Conservation (phyloP, 2,888 invertebrate species). For the Brachypalpus laphriformis region DNA sequence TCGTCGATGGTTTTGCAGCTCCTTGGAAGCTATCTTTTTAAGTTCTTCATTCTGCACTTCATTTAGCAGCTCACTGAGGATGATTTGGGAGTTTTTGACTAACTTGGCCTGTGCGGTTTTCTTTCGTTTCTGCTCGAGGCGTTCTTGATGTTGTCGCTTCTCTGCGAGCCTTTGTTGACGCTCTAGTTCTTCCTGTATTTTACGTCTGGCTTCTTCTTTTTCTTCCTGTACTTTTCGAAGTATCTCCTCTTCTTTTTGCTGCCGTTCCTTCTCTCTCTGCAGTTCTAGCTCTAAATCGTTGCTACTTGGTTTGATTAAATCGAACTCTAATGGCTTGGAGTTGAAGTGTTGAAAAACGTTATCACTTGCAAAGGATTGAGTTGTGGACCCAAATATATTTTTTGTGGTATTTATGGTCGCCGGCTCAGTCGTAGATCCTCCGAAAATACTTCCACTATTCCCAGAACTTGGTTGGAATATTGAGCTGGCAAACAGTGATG, state of each 20-base stretch:
- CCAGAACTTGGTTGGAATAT: conserved; percentile 13
- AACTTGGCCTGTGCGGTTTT: neutral
- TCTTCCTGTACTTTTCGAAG: conserved; percentile 75
- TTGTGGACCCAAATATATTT: conserved; percentile 46
- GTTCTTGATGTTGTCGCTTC: conserved; percentile 20
- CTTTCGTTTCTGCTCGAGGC: conserved; percentile 21
- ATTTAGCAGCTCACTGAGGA: conserved; percentile 50
- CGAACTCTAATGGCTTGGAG: conserved; percentile 25
- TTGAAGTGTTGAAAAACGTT: conserved; percentile 75
- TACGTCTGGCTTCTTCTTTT: conserved; percentile 61
- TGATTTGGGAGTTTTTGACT: conserved; percentile 1
- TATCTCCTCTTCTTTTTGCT: conserved; percentile 75
- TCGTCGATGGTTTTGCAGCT: conserved; percentile 76
- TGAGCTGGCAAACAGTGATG: conserved; percentile 36
- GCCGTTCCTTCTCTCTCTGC: conserved; percentile 15
- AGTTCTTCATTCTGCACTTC: conserved; percentile 75
- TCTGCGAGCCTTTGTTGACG: conserved; percentile 17
- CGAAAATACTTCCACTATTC: conserved; percentile 56
- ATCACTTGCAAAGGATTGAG: conserved; percentile 41
- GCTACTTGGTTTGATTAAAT: neutral
- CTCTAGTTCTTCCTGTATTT: conserved; percentile 59
- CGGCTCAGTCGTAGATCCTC: conserved; percentile 63
- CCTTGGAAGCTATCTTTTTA: conserved; percentile 75
- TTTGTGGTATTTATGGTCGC: conserved; percentile 4
- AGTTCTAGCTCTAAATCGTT: neutral